Percentiles rank a stretch among this genome's conserved stretches.
Evolutionary conservation across 1,140 invertebrate species (phyloP).

Genomic region (Calliphora vicina): DNA sequence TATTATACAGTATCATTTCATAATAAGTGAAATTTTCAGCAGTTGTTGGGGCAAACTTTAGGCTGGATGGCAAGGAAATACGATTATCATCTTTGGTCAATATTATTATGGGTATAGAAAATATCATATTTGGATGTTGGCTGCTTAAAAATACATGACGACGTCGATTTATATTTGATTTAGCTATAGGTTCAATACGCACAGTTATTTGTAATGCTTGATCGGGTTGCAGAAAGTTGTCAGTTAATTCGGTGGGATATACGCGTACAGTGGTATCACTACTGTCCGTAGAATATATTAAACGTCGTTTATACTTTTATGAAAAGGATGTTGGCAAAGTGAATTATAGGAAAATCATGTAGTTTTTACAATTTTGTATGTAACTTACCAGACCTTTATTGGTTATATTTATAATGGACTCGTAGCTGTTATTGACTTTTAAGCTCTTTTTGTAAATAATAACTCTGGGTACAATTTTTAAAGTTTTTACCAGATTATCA

Average conservation of each 20-base stretch:
- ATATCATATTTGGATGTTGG: conserved; percentile 54
- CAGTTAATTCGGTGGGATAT: conserved; percentile 30
- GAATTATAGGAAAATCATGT: no score
- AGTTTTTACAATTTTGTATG: background rate
- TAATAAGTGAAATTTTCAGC: conserved; percentile 43
- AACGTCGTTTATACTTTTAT: conserved; percentile 48
- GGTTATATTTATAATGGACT: conserved; percentile 14
- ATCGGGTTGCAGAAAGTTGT: conserved; percentile 48
- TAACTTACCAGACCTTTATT: conserved; percentile 37
- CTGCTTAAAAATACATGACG: conserved; percentile 49
- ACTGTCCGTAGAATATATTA: conserved; percentile 48
- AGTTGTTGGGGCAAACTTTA: conserved; percentile 46
- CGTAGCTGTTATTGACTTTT: background rate
- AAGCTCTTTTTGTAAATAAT: conserved; percentile 34
- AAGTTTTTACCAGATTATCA: conserved; percentile 21
- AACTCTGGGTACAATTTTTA: conserved; percentile 36
- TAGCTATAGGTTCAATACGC: conserved; percentile 36
- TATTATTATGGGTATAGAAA: conserved; percentile 55
- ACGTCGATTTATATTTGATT: conserved; percentile 42
- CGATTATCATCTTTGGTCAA: background rate
- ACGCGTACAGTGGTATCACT: conserved; percentile 43
- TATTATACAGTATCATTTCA: conserved; percentile 53
- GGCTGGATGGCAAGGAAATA: conserved; percentile 37
- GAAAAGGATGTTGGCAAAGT: background rate
- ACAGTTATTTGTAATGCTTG: conserved; percentile 45